Base-by-base conservation (phyloP, 2,888 invertebrate species). In the Resseliella maxima region DNA sequence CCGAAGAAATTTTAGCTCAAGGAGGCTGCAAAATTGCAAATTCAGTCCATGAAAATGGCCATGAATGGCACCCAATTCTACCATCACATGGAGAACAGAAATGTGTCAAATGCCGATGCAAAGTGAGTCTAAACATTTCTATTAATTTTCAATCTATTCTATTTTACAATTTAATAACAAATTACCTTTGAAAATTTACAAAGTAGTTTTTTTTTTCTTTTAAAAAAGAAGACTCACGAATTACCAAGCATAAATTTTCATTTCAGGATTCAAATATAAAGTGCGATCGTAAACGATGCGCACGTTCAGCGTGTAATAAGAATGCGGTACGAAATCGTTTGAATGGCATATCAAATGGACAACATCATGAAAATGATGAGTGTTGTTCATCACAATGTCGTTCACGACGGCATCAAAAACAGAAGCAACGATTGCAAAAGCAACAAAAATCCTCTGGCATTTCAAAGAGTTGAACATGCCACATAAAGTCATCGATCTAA, bases 31-130 rank as follows among this genome's bases (percentile, higher is more conserved):
- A 94, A 89, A 96, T 95, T 89, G 94, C 95, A 0, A 92, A 92
- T 64, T 92, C 90, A 54, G 87, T 91, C 15, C 92, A 92, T 88
- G 92, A 92, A 86, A 94, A 94, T 88, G 96, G 96, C 50, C 94
- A 95, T 89, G 96, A 96, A 90, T 98, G 97, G 93, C 97, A 97
- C 92, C 98, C 98, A 0, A 94, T 95, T 31, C 93, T 98, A 88
- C 95, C 95, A 89, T 96, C 97, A 24, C 95, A 97, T 89, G 97
- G 97, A 54, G 95, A 96, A 89, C 94, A 96, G 90, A 94, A 96
- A 90, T 98, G 98, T 91, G 95, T 98, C 90, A 95, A 95, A 88
- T 98, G 98, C 90, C 94, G 95, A 89, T 98, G 98, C 93, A 95
- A 96, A 94, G 97, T 97, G 92, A 92, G 92, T 87, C 64, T 50